These are phyloP conservation scores for Patella caerulea DNA, from an alignment of 2,888 invertebrate genomes.

Conservation along the genomic window DNA sequence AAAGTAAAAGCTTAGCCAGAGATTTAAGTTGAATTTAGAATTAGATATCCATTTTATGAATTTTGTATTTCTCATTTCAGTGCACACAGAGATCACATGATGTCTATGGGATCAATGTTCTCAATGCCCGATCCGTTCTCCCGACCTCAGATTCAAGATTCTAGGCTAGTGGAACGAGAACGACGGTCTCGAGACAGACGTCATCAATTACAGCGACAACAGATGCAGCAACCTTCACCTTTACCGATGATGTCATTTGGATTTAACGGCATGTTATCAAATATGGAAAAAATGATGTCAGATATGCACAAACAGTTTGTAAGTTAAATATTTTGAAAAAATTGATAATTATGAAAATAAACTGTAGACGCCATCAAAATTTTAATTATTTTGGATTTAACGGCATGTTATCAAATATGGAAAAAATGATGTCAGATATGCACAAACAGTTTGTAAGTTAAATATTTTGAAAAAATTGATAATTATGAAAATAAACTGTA, in stretches of 20 bases:
- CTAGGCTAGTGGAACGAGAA: conserved; percentile 20
- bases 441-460: conserved; percentile 59
- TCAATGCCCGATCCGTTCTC: conserved; percentile 44
- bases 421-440: conserved; percentile 60
- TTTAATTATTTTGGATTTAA: conserved; percentile 45
- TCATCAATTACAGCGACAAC: conserved; percentile 29
- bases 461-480: background rate
- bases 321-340: conserved; percentile 36
- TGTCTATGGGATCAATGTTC: conserved; percentile 51
- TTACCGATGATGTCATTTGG: conserved; percentile 29
- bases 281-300: conserved; percentile 61
- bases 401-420: conserved; percentile 60
- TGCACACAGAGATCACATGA: conserved; percentile 52
- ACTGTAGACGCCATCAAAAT: background rate
- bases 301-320: conserved; percentile 60
- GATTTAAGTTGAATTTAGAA: too few species aligned
- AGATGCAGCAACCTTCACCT: conserved; percentile 13
- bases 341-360: background rate
- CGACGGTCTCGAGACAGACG: conserved; percentile 12
- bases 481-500: background rate
- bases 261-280: conserved; percentile 58
- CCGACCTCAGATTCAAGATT: conserved; percentile 16
- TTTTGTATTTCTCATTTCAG: conserved; percentile 30
- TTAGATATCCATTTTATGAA: too few species aligned
- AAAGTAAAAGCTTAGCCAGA: too few species aligned